Base-by-base conservation (phyloP, 1,140 invertebrate genomes). In the Heliconius hermathena region DNA sequence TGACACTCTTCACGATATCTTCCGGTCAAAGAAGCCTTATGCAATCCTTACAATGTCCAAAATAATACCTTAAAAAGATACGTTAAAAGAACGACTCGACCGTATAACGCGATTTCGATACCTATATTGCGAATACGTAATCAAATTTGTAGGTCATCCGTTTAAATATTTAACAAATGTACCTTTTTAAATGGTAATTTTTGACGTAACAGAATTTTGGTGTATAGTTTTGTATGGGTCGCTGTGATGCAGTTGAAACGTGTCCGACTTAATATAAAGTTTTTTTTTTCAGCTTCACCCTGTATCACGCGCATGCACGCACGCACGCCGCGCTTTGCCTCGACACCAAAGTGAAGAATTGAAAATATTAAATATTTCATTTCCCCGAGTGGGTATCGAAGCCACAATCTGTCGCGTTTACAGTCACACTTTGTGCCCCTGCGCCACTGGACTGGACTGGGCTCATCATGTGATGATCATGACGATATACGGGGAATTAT, bases 61-160 rank as follows among this genome's bases (percentile, higher is more conserved):
- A 66, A 66, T 66, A 8, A 29, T 66, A 66, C 22, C n/a, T 66
- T 66, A 13, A 26, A 66, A 66, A 66, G 22, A 66, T 26, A 22
- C 60, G 60, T 66, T 66, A 66, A 66, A 66, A 66, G 60, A 66
- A 66, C 60, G 60, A 66, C 26, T 66, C 60, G 60, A 66, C 60
- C 60, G 26, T 66, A 66, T 29, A 66, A 66, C 60, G 26, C 60
- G 60, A 66, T 66, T 66, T 66, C 60, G 13, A 66, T 66, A 66
- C 26, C 60, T 66, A 66, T 66, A 66, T 66, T 29, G 22, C 60
- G 26, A 66, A 5, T 26, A 66, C 60, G 60, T 66, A 66, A 66
- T 66, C 60, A 66, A 66, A 29, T 29, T 26, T 66, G 60, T 66
- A 66, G 60, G 60, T 66, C 60, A 11, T 66, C 60, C 60, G 60